Conservation (phyloP, 2,888 invertebrate genomes). For the Ornithoptera priamus region DNA sequence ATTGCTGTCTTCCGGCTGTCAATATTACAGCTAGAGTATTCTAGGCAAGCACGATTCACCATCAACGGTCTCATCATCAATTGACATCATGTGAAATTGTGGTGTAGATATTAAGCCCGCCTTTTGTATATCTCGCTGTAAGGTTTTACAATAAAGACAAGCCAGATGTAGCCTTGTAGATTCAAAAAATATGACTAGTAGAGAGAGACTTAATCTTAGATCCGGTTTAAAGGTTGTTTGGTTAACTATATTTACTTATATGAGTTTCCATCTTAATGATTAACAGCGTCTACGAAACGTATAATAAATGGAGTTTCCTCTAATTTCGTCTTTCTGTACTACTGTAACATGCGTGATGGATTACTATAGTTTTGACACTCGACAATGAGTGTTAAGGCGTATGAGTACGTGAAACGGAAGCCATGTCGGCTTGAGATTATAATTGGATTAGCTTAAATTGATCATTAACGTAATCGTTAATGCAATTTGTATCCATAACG, state of each 20-base stretch:
- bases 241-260: conserved; percentile 13
- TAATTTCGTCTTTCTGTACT: conserved; percentile 25
- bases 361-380: conserved; percentile 28
- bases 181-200: too few relatives aligned
- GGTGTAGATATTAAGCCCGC: too few relatives aligned
- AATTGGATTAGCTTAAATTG: conserved; percentile 14
- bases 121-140: too few relatives aligned
- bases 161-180: too few relatives aligned
- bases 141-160: too few relatives aligned
- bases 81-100: too few relatives aligned
- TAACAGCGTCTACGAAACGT: conserved; percentile 20
- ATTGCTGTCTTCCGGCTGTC: too few relatives aligned
- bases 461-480: conserved; percentile 2
- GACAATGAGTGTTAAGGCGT: conserved; percentile 21
- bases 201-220: neutral
- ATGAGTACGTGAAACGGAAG: conserved; percentile 12
- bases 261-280: conserved; percentile 25
- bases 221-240: neutral
- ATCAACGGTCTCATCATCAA: too few relatives aligned
- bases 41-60: too few relatives aligned
- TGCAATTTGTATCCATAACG: conserved; percentile 5
- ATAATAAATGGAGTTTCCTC: conserved; percentile 23
- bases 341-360: conserved; percentile 22
- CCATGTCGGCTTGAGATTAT: conserved; percentile 13
- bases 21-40: too few relatives aligned